Evolutionary conservation across 1,140 invertebrate species (phyloP).

Genomic region (Heliothis subflexa): DNA sequence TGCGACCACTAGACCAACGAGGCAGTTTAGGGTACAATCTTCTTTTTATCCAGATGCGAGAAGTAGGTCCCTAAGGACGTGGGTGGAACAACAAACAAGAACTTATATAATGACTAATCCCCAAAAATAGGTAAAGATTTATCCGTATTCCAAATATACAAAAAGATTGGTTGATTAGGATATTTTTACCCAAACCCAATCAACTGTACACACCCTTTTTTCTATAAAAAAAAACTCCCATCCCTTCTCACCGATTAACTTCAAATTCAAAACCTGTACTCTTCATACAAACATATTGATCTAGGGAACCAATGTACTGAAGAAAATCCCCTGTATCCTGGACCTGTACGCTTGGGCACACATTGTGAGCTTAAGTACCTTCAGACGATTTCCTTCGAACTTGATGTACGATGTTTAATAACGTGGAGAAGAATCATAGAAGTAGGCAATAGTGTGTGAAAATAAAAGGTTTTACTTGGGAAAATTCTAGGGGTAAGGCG

Average conservation of each 20-base stretch:
- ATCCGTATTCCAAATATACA: no score
- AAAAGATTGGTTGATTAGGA: not conserved
- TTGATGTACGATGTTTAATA: not conserved
- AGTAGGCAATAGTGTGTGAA: no score
- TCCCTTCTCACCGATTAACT: constrained; percentile 15
- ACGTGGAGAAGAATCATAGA: not conserved
- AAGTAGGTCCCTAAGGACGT: no score
- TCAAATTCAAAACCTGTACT: not conserved
- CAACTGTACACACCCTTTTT: no score
- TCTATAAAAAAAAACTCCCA: not conserved
- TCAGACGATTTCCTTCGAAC: constrained; percentile 7
- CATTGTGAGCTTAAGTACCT: constrained; percentile 1
- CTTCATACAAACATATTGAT: constrained; percentile 6
- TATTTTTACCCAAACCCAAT: not conserved
- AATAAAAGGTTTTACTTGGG: no score
- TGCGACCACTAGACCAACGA: no score
- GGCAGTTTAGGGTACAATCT: no score
- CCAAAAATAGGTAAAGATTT: no score
- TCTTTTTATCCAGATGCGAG: no score
- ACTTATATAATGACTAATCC: no score
- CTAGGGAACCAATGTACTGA: constrained; percentile 16
- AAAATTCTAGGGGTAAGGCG: not conserved
- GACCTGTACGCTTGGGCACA: not conserved
- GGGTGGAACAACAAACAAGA: no score
- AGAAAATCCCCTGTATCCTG: constrained; percentile 14